phyloP scores from a whole-genome alignment of 2,113 vertebrate genomes.

The Lepisosteus osseus region DNA sequence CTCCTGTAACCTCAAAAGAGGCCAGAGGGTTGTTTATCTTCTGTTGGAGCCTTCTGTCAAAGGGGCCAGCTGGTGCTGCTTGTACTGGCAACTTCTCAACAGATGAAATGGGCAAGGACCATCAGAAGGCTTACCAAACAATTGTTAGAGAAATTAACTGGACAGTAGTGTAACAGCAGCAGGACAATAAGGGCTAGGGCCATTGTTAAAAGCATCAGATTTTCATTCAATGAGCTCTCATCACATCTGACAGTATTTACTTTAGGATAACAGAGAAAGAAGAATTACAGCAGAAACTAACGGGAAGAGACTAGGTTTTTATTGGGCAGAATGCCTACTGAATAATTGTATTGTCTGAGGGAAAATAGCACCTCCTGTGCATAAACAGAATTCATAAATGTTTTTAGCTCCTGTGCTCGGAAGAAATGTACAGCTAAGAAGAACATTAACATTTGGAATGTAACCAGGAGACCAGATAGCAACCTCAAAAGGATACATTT shows the following conservation, averaged over 20 bases:
- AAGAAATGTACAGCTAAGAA: too few relatives aligned
- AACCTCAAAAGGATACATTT: too few relatives aligned
- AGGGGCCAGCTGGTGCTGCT: conserved; percentile 20
- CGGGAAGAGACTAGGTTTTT: background rate
- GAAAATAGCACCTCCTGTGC: background rate
- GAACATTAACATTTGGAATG: too few relatives aligned
- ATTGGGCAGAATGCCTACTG: background rate
- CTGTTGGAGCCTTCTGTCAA: conserved; percentile 9
- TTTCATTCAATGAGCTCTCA: conserved; percentile 31
- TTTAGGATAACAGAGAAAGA: background rate
- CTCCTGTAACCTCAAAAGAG: conserved; percentile 16
- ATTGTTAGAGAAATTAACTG: conserved; percentile 43
- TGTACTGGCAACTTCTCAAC: conserved; percentile 4
- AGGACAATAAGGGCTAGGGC: conserved; percentile 29
- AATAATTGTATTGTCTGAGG: background rate
- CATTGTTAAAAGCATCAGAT: conserved; percentile 48
- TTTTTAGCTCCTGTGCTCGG: background rate
- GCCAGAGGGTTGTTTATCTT: conserved; percentile 3
- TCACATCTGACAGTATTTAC: background rate
- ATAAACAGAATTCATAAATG: background rate
- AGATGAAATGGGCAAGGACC: conserved; percentile 6
- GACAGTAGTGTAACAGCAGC: conserved; percentile 33
- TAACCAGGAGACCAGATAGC: too few relatives aligned
- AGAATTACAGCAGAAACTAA: background rate
- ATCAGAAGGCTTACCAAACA: conserved; percentile 10